Evolutionary conservation across 2,113 vertebrate species (phyloP), one percentile per base, ranked within the genome.

Genomic region (Platichthys flesus): DNA sequence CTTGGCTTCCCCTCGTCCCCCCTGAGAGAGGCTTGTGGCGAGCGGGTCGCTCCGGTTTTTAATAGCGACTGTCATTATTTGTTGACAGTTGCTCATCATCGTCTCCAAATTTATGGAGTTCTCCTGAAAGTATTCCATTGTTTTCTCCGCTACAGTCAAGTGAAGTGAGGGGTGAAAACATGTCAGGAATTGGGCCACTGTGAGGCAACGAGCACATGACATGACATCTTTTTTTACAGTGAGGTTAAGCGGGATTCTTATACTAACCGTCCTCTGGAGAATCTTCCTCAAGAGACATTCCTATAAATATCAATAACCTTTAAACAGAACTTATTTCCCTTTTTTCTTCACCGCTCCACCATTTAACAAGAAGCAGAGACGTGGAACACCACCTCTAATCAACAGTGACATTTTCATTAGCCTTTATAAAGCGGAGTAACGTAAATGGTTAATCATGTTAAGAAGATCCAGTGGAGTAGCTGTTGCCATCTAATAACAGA

Each of bases 21-120:
- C 77, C 47, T 6, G 54, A 79, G 79, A 87, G 72, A 79, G 54
- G 76, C 75, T 79, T 86, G 86, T 64, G 88, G 88, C 76, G 56
- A 81, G 70, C 70, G 90, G 69, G 81, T 86, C 69, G 59, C 85
- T 84, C 58, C 28, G 52, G 65, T 74, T 89, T 91, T 56, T 89
- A 90, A 91, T 84, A 87, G 84, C 35, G 85, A 89, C 89, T 81
- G 89, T 92, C 92, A 90, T 91, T 87, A 93, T 91, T 90, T 91
- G 90, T 88, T 91, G 92, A 94, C 92, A 92, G 91, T 92, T 91
- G 88, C 88, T 93, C 87, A 85, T 92, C 90, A 89, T 89, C 72
- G 59, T 90, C 90, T 85, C 60, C 70, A 83, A 80, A 91, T 91
- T 85, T 89, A 91, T 89, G 87, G 88, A 77, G 69, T 65, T 69